Percentiles rank a stretch among this genome's conserved stretches.
These are phyloP conservation scores for Otolemur crassicaudatus DNA, from an alignment of 2,797 vertebrate species.

Conservation along the genomic window DNA sequence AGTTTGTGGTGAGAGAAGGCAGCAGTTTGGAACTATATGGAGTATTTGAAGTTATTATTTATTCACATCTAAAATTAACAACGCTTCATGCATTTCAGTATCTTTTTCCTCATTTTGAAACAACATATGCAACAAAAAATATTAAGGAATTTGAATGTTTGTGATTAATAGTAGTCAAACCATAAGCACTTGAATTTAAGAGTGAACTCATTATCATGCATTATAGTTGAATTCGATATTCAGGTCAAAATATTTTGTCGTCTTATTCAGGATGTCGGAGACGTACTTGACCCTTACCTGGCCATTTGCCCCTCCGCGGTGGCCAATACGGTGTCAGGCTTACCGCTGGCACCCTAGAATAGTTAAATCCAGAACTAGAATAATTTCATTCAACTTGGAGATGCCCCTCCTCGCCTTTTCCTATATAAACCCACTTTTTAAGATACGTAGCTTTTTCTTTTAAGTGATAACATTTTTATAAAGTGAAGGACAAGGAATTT, in stretches of 20 bases:
- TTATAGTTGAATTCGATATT: background rate
- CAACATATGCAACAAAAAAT: background rate
- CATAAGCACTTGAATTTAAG: background rate
- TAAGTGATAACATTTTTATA: background rate
- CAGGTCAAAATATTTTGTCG: conserved; percentile 6
- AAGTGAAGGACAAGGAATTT: background rate
- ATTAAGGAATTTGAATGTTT: background rate
- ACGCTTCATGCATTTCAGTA: background rate
- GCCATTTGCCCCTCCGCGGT: background rate
- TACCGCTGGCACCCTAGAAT: background rate
- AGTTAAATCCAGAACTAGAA: background rate
- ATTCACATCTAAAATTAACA: conserved; percentile 36
- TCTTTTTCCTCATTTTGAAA: conserved; percentile 26
- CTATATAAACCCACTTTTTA: background rate
- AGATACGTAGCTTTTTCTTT: background rate
- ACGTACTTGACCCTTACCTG: background rate
- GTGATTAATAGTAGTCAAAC: background rate
- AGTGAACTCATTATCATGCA: background rate
- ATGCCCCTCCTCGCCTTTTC: background rate
- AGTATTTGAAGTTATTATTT: background rate
- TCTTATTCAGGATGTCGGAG: background rate
- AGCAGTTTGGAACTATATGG: background rate
- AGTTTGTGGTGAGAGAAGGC: background rate
- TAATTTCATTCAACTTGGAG: too few species aligned
- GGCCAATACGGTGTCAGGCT: background rate